Percentiles rank a stretch among this genome's conserved stretches.
These are phyloP conservation scores for Oxycera nigricornis DNA, from an alignment of 2,888 invertebrate genomes.

Conservation along the genomic window DNA sequence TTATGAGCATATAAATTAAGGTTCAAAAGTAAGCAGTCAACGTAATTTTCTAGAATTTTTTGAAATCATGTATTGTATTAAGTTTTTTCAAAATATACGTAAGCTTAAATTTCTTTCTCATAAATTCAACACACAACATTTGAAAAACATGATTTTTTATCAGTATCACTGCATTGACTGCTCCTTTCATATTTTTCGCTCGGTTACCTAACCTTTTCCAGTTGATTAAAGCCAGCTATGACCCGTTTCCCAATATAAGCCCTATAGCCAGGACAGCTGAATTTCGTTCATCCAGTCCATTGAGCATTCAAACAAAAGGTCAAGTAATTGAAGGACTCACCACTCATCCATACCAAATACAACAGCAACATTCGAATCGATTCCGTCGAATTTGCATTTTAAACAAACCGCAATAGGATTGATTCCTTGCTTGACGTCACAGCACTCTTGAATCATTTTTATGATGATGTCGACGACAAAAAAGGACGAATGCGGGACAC, in stretches of 20 bases:
- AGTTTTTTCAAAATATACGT: too few relatives aligned
- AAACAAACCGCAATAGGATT: constrained; percentile 26
- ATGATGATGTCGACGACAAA: not conserved
- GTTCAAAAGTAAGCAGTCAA: too few relatives aligned
- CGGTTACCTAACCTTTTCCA: not conserved
- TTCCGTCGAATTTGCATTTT: constrained; percentile 33
- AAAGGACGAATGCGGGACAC: not conserved
- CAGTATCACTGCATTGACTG: too few relatives aligned
- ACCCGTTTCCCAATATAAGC: not conserved
- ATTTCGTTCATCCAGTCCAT: constrained; percentile 18
- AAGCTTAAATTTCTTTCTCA: too few relatives aligned
- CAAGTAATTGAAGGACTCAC: not conserved
- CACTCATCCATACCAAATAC: not conserved
- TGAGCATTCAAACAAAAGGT: constrained; percentile 30
- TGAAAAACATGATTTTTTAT: too few relatives aligned
- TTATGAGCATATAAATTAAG: too few relatives aligned
- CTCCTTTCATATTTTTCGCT: too few relatives aligned
- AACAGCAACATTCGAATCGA: constrained; percentile 24
- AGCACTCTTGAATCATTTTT: not conserved
- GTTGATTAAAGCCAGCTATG: not conserved
- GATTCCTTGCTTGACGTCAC: constrained; percentile 2
- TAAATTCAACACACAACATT: too few relatives aligned
- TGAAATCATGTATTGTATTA: too few relatives aligned
- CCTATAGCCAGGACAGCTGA: constrained; percentile 2
- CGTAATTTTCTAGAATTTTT: too few relatives aligned